These are phyloP conservation scores for Erebia palarica DNA, from an alignment of 2,888 invertebrate genomes.

Conservation along the genomic window DNA sequence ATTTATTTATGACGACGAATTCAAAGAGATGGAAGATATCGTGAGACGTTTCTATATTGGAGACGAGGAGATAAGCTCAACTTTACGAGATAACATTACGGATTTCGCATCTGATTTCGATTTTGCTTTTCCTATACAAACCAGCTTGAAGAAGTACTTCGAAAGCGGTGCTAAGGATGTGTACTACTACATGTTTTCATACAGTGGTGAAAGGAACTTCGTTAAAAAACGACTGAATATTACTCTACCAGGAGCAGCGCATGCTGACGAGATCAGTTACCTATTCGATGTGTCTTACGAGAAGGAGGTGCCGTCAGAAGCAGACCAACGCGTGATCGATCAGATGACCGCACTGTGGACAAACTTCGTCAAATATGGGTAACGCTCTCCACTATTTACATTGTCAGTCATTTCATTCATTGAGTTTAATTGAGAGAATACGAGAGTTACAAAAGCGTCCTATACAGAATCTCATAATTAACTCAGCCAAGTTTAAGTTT, in stretches of 20 bases:
- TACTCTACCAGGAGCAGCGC: constrained; percentile 54
- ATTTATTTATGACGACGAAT: constrained; percentile 35
- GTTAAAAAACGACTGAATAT: constrained; percentile 24
- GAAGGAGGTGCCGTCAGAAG: constrained; percentile 38
- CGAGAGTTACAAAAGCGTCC: no score
- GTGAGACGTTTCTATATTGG: constrained; percentile 38
- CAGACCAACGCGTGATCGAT: constrained; percentile 51
- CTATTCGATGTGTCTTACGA: constrained; percentile 50
- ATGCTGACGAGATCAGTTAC: constrained; percentile 58
- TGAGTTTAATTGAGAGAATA: no score
- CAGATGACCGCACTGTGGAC: constrained; percentile 61
- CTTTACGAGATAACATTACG: constrained; percentile 42
- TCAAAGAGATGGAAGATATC: constrained; percentile 30
- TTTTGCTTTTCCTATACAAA: constrained; percentile 52
- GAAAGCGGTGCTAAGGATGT: constrained; percentile 47
- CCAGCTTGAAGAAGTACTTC: constrained; percentile 50
- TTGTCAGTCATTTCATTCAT: neutral
- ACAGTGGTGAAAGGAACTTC: constrained; percentile 49
- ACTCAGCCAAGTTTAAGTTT: no score
- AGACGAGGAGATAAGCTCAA: constrained; percentile 31
- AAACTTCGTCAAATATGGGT: constrained; percentile 62
- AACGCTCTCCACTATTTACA: neutral
- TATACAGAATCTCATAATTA: no score
- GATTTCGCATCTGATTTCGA: constrained; percentile 56
- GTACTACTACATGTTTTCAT: constrained; percentile 58